Percentiles rank a stretch among this genome's conserved stretches.
Conservation (phyloP, 1,140 invertebrate species). For the Ectropis grisescens region DNA sequence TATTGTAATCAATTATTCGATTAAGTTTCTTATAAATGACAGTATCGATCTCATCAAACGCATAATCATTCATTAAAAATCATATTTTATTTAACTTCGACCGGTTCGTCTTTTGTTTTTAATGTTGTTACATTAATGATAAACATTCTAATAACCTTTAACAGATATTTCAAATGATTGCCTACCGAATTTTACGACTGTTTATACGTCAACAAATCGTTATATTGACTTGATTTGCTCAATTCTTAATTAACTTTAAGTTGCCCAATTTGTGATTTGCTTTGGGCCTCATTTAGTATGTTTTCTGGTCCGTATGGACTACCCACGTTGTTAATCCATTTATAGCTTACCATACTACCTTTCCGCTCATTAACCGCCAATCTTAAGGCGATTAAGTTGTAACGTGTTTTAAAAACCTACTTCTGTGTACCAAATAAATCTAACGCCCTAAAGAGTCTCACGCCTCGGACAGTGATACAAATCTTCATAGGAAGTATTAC, state of each 20-base stretch:
- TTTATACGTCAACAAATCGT: neutral
- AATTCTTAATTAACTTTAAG: conserved; percentile 24
- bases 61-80: conserved; percentile 45
- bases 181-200: neutral
- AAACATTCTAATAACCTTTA: conserved; percentile 1
- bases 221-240: conserved; percentile 2
- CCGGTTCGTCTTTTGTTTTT: conserved; percentile 11
- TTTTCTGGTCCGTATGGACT: conserved; percentile 21
- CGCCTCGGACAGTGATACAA: conserved; percentile 28
- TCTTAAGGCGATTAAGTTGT: conserved; percentile 49
- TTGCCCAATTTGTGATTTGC: no score
- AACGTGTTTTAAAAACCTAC: conserved; percentile 44
- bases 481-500: conserved; percentile 44
- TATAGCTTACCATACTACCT: no score
- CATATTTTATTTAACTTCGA: no score
- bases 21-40: conserved; percentile 55
- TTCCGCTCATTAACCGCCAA: conserved; percentile 56
- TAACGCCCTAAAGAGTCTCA: conserved; percentile 40
- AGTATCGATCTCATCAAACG: conserved; percentile 37
- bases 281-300: conserved; percentile 9
- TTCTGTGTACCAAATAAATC: conserved; percentile 50
- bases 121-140: conserved; percentile 10
- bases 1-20: conserved; percentile 63
- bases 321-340: conserved; percentile 42
- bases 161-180: conserved; percentile 4